Evolutionary conservation across 1,140 invertebrate species (phyloP).

Genomic region (Anoplolepis gracilipes): DNA sequence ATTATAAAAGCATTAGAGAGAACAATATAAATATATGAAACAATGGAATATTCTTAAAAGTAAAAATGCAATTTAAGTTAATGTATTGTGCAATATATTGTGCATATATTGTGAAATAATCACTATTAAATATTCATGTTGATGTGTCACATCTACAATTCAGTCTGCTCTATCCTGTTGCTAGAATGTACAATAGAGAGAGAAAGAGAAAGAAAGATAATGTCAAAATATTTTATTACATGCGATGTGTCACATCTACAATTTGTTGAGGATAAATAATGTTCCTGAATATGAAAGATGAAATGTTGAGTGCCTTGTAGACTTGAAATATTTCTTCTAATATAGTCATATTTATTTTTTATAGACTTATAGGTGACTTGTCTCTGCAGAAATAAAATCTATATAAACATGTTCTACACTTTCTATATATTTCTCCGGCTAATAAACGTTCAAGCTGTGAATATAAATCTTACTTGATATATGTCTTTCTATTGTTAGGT

Average conservation of each 20-base stretch:
- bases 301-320: slow-evolving; percentile 77
- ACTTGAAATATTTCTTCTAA: slow-evolving; percentile 70
- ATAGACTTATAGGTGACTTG: neutral
- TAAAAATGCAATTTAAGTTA: slow-evolving; percentile 7
- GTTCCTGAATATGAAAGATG: slow-evolving; percentile 66
- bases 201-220: too few species aligned
- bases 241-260: slow-evolving; percentile 15
- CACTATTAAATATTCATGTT: too few species aligned
- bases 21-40: slow-evolving; percentile 32
- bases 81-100: neutral
- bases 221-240: slow-evolving; percentile 35
- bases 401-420: neutral
- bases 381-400: slow-evolving; percentile 33
- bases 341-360: slow-evolving; percentile 30
- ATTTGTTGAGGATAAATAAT: slow-evolving; percentile 35
- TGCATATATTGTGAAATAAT: slow-evolving; percentile 11
- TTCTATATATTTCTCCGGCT: slow-evolving; percentile 8
- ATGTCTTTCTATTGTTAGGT: neutral
- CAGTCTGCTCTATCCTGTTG: slow-evolving; percentile 1
- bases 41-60: neutral
- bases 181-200: slow-evolving; percentile 14
- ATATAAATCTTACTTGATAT: neutral
- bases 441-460: neutral
- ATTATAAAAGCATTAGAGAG: neutral
- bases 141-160: too few species aligned